Evolutionary conservation across 2,797 vertebrate genomes (phyloP), one percentile per base, ranked within the genome.

Genomic region (Macropus fuliginosus): DNA sequence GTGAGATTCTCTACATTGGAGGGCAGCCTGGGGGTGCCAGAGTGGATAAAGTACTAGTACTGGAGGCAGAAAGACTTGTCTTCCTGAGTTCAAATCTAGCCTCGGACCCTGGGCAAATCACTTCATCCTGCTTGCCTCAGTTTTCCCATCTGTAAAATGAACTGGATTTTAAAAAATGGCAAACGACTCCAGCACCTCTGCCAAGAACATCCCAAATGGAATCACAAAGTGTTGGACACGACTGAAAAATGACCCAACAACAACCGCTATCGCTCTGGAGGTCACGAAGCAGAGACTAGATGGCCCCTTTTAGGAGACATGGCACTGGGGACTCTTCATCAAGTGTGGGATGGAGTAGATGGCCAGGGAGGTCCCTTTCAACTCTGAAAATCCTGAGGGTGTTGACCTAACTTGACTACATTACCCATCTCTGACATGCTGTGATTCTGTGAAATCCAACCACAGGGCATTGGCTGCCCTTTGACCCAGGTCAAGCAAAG

Each of bases 201-300:
- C 18, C n/a, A n/a, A 74, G 14, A 74, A n/a, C 1, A 18, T 14
- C 62, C 34, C 34, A 18, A 18, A 21, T 9, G n/a, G 18, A n/a
- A n/a, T 40, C n/a, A 40, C 31, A 8, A 13, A 62, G n/a, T 40
- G n/a, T 2, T 6, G 16, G 16, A 5, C 34, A 18, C 8, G 0
- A 16, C 62, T n/a, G 14, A 31, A 59, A 34, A 66, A 18, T 18
- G 16, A 57, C 56, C 56, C 1, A 24, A 57, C 28, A 13, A 31
- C 11, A 31, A 59, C 5, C 3, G 8, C 56, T 24, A 8, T 11
- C 57, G 29, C 29, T 10, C 14, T 16, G 16, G n/a, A 18, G 62
- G 66, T 21, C 16, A 2, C 24, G n/a, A 21, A 21, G 66, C n/a
- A 40, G 21, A 40, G 66, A 8, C n/a, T 59, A 11, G 29, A 59